Percentiles rank a stretch among this genome's conserved stretches.
Evolutionary conservation across 2,888 invertebrate genomes (phyloP).

Genomic region (Penaeus monodon): DNA sequence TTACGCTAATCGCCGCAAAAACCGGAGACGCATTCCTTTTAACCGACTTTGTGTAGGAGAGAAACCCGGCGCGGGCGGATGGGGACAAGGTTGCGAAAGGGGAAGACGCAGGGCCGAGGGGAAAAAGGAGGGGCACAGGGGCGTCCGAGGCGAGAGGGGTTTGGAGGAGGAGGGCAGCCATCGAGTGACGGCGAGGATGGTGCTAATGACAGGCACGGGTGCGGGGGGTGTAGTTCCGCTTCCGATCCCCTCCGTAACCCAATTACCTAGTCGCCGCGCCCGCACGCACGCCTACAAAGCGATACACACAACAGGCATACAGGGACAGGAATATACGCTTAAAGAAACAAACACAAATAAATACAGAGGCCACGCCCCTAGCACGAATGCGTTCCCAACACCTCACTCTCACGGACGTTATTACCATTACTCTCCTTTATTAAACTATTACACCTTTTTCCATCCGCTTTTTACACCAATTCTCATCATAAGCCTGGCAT

Average conservation of each 20-base stretch:
- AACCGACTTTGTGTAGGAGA: too few relatives aligned
- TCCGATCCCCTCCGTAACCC: too few relatives aligned
- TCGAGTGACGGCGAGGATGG: background rate
- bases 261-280: too few relatives aligned
- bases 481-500: background rate
- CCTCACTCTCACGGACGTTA: background rate
- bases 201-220: background rate
- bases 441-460: background rate
- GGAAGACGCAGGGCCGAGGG: background rate
- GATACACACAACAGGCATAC: too few relatives aligned
- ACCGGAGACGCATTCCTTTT: too few relatives aligned
- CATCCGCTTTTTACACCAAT: background rate
- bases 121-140: background rate
- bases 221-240: slow-evolving; percentile 2
- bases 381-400: background rate
- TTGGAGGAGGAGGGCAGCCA: background rate
- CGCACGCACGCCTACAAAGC: too few relatives aligned
- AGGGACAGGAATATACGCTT: background rate
- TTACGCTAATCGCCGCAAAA: too few relatives aligned
- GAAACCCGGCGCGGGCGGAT: too few relatives aligned
- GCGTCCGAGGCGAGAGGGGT: background rate
- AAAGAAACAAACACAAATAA: background rate
- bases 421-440: background rate
- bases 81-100: too few relatives aligned
- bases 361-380: background rate